Evolutionary conservation across 2,888 invertebrate genomes (phyloP).

Genomic region (Helicoverpa assulta): DNA sequence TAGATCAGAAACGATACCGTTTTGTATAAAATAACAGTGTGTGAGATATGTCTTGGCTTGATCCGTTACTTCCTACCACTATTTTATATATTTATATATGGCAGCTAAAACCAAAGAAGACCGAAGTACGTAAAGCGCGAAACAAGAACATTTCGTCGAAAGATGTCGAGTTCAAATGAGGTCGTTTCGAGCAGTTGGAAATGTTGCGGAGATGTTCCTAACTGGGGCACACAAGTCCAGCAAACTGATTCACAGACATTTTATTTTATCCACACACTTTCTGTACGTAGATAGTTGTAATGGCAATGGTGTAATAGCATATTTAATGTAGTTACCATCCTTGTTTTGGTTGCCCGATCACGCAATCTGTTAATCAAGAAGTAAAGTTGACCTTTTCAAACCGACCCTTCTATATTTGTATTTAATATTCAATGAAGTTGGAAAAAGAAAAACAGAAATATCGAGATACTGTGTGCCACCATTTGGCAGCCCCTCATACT

Average conservation of each 20-base stretch:
- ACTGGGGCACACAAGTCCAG: conserved; percentile 5
- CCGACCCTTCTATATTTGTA: neutral
- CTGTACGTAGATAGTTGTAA: neutral
- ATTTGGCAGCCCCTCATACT: conserved; percentile 10
- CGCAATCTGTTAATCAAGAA: conserved; percentile 11
- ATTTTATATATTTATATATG: no score
- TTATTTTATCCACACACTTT: conserved; percentile 8
- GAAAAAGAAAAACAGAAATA: neutral
- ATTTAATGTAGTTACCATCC: conserved; percentile 9
- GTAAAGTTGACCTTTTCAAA: neutral
- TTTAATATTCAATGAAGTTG: neutral
- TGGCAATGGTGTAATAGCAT: conserved; percentile 19
- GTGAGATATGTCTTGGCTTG: neutral
- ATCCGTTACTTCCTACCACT: neutral
- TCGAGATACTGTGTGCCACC: neutral
- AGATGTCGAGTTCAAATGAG: conserved; percentile 3
- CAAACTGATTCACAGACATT: conserved; percentile 17
- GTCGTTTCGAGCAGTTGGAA: neutral
- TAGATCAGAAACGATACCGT: neutral
- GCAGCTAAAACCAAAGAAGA: neutral
- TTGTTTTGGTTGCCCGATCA: conserved; percentile 38
- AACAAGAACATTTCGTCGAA: neutral
- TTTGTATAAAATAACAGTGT: no score
- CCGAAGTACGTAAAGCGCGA: neutral
- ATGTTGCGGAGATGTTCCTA: conserved; percentile 2